Percentiles rank a stretch among this genome's conserved stretches.
Evolutionary conservation across 2,113 vertebrate species (phyloP).

Genomic region (Ictidomys tridecemlineatus): DNA sequence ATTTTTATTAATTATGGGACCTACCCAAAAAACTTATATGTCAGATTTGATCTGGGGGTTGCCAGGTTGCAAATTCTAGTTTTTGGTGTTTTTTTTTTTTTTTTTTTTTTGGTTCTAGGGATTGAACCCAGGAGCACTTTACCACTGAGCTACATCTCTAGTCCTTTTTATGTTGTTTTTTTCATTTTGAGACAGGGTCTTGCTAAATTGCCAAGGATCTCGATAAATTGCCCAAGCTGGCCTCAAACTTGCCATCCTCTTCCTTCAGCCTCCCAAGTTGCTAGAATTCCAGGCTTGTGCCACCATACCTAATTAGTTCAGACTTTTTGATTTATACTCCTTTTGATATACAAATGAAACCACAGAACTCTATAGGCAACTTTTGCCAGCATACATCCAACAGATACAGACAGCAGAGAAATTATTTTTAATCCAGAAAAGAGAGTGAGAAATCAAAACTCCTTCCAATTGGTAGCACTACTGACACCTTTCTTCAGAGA

Average conservation of each 20-base stretch:
- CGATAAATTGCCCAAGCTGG: too few species aligned
- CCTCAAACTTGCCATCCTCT: too few species aligned
- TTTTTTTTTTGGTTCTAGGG: too few species aligned
- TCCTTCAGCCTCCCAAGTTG: too few species aligned
- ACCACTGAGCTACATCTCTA: too few species aligned
- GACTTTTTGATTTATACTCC: not conserved
- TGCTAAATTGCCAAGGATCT: too few species aligned
- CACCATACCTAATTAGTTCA: not conserved
- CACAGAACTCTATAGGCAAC: not conserved
- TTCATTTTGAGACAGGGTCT: too few species aligned
- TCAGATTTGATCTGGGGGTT: not conserved
- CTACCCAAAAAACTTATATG: not conserved
- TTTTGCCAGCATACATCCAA: not conserved
- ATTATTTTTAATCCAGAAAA: constrained; percentile 42
- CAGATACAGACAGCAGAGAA: not conserved
- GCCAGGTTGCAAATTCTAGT: not conserved
- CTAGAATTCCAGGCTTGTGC: too few species aligned
- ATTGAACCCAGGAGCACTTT: too few species aligned
- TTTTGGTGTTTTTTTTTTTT: too few species aligned
- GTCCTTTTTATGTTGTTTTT: too few species aligned
- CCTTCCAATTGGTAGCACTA: constrained; percentile 19
- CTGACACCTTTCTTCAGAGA: constrained; percentile 42
- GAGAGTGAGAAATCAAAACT: constrained; percentile 30
- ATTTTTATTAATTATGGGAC: too few species aligned
- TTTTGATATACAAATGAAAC: constrained; percentile 32